Conservation (phyloP, 2,113 vertebrate species). For the Heteronetta atricapilla region DNA sequence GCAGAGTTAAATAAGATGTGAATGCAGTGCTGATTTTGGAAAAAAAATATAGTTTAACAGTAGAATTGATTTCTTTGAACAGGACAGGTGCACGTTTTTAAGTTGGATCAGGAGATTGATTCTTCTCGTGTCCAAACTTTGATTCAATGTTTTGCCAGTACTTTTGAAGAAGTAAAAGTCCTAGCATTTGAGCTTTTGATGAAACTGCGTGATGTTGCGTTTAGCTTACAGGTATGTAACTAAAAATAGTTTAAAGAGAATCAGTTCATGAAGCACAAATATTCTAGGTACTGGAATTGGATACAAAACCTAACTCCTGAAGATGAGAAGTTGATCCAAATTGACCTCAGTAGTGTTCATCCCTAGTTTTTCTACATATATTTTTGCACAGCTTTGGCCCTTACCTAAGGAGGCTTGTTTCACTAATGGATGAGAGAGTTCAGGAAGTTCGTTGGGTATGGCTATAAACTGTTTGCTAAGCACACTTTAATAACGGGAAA, state of each 20-base stretch:
- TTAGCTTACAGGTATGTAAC: constrained; percentile 83
- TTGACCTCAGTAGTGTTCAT: neutral
- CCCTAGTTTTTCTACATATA: rapidly evolving
- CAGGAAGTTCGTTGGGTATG: neutral
- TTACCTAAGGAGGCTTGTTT: neutral
- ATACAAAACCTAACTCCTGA: neutral
- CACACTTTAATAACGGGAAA: neutral
- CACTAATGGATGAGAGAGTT: neutral
- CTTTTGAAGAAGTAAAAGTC: constrained; percentile 93
- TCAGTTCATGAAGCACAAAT: neutral
- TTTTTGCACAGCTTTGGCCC: neutral
- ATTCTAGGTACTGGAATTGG: neutral
- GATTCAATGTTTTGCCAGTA: constrained; percentile 88
- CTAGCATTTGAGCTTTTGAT: constrained; percentile 85
- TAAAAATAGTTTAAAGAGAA: neutral
- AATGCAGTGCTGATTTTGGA: neutral
- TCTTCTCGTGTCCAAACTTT: constrained; percentile 80
- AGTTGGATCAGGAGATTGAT: constrained; percentile 81
- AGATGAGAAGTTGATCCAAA: rapidly evolving
- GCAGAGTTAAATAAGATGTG: neutral
- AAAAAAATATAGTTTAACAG: neutral
- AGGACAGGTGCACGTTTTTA: constrained; percentile 77
- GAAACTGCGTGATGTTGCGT: constrained; percentile 79
- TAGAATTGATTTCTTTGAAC: neutral
- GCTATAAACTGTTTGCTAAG: neutral